A percentile compares a stretch with the other conserved stretches of the same genome.
These are phyloP conservation scores for Drosophila nigricruria DNA, from an alignment of 2,888 invertebrate species.

Conservation along the genomic window DNA sequence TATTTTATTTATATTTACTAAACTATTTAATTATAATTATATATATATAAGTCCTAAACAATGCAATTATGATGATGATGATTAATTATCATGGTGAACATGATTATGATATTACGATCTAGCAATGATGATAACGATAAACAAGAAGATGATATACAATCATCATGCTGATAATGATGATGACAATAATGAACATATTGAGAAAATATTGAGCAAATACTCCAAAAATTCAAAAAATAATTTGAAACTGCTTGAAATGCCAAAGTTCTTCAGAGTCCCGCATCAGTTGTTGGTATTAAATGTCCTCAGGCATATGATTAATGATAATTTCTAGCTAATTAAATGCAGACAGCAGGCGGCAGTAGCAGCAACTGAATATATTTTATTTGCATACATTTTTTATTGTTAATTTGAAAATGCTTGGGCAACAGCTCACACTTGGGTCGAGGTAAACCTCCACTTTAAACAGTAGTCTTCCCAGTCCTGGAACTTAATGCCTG, in stretches of 20 bases:
- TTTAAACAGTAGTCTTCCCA: conserved; percentile 58
- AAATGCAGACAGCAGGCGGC: conserved; percentile 57
- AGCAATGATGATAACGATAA: not conserved
- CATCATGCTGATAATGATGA: not conserved
- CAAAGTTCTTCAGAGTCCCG: not conserved
- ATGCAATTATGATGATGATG: too few relatives aligned
- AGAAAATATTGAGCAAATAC: not conserved
- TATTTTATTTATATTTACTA: too few relatives aligned
- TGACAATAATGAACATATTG: not conserved
- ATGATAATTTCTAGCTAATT: conserved; percentile 70
- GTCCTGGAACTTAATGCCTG: conserved; percentile 19
- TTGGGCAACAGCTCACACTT: conserved; percentile 26
- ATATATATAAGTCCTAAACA: too few relatives aligned
- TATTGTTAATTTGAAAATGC: conserved; percentile 44
- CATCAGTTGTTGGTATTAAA: conserved; percentile 21
- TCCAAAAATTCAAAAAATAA: not conserved
- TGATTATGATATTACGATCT: not conserved
- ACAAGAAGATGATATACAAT: not conserved
- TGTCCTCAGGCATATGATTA: conserved; percentile 57
- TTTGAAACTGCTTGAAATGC: not conserved
- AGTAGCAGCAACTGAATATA: conserved; percentile 16
- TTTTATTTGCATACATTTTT: conserved; percentile 8
- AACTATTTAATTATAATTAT: too few relatives aligned
- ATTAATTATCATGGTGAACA: too few relatives aligned
- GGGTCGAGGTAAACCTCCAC: conserved; percentile 39